A percentile compares a stretch with the other conserved stretches of the same genome.
Conservation (phyloP, 2,888 invertebrate genomes). For the Tenthredo mesomela region DNA sequence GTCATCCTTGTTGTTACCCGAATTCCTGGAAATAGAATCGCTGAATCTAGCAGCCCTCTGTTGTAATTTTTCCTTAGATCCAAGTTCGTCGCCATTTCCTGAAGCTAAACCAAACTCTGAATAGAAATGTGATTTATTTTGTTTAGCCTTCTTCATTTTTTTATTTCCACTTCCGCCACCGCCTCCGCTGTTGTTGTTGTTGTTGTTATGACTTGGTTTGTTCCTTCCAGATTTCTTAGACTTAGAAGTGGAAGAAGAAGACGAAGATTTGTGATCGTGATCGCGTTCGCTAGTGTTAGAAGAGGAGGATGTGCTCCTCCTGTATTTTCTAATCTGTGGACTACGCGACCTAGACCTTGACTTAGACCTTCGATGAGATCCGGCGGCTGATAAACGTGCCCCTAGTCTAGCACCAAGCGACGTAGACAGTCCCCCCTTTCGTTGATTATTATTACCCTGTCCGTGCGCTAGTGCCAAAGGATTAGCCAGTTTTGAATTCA, state of each 20-base stretch:
- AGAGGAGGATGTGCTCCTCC: constrained; percentile 73
- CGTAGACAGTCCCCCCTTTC: constrained; percentile 80
- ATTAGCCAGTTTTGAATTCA: constrained; percentile 66
- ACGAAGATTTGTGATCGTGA: constrained; percentile 70
- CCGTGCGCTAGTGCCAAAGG: constrained; percentile 64
- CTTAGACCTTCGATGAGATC: constrained; percentile 65
- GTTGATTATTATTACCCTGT: constrained; percentile 70
- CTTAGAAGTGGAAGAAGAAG: constrained; percentile 59
- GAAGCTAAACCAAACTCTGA: constrained; percentile 83
- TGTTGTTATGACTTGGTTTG: constrained; percentile 62
- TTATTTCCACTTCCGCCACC: constrained; percentile 61
- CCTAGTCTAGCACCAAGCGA: constrained; percentile 82
- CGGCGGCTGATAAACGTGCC: constrained; percentile 77
- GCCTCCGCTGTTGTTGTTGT: constrained; percentile 55
- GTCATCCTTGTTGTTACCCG: constrained; percentile 80
- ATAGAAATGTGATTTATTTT: constrained; percentile 80
- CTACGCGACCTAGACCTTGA: constrained; percentile 75
- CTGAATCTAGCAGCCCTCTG: constrained; percentile 95
- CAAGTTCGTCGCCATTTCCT: constrained; percentile 83
- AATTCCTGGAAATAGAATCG: constrained; percentile 79
- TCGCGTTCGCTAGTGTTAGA: constrained; percentile 72
- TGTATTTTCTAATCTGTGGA: constrained; percentile 72
- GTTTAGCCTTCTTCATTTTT: constrained; percentile 81
- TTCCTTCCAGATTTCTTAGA: constrained; percentile 67
- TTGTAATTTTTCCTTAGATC: constrained; percentile 88